phyloP scores from a whole-genome alignment of 2,888 invertebrate genomes.

The Schizotus pectinicornis region DNA sequence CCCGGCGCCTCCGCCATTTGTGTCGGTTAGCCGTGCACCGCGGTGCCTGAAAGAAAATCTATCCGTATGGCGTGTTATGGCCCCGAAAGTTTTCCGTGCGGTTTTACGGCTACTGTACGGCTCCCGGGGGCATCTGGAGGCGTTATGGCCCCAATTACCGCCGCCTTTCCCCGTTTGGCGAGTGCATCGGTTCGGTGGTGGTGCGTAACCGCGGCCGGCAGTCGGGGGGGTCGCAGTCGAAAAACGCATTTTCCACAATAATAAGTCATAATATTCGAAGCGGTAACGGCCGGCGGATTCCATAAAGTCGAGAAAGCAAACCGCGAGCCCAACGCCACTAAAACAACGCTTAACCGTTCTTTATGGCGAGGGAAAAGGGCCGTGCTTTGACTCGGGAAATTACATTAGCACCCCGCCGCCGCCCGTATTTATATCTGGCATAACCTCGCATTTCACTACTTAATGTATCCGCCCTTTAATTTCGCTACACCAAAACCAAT shows the following conservation, averaged over 20 bases:
- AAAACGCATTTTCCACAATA: conserved; percentile 39
- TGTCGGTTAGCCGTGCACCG: no score
- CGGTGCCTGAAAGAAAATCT: no score
- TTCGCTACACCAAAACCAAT: conserved; percentile 36
- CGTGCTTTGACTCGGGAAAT: conserved; percentile 31
- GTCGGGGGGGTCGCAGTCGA: neutral
- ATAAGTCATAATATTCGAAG: conserved; percentile 44
- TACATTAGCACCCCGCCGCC: conserved; percentile 36
- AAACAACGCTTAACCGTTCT: conserved; percentile 44
- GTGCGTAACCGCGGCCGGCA: no score
- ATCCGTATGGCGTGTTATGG: no score
- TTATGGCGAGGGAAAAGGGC: conserved; percentile 37
- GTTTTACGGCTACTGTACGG: no score
- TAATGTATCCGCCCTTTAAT: conserved; percentile 35
- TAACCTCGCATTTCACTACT: conserved; percentile 38
- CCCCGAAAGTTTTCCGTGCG: no score
- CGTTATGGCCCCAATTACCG: conserved; percentile 41
- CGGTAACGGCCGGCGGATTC: conserved; percentile 36
- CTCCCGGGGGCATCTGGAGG: conserved; percentile 14
- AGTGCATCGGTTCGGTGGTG: no score
- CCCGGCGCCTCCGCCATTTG: no score
- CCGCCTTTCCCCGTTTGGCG: conserved; percentile 34
- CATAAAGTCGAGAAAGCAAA: conserved; percentile 41
- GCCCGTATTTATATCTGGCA: conserved; percentile 37
- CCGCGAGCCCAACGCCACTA: conserved; percentile 36